Conservation (phyloP, 2,888 invertebrate species). For the Ischnus inquisitorius region DNA sequence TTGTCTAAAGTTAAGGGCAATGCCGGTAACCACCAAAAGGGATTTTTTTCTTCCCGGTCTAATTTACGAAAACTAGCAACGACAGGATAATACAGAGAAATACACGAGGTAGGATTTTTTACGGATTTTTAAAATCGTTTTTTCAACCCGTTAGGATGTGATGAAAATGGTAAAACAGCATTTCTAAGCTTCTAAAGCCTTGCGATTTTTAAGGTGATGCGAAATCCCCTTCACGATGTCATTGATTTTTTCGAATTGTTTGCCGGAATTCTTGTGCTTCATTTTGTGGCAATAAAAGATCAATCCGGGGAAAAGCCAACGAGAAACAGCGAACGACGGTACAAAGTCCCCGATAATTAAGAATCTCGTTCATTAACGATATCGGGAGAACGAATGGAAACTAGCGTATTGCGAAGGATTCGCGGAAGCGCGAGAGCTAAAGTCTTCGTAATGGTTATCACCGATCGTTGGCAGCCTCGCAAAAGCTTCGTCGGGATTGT, state of each 20-base stretch:
- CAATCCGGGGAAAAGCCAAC: not conserved
- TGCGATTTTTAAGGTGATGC: no score
- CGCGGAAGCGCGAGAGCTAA: constrained; percentile 33
- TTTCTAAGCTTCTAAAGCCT: no score
- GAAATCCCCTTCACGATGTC: no score
- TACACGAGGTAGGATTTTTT: no score
- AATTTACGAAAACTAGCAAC: no score
- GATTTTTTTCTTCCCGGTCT: no score
- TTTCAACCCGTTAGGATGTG: no score
- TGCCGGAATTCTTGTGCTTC: not conserved
- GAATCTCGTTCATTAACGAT: constrained; percentile 19
- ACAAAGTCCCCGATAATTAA: constrained; percentile 14
- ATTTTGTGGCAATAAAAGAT: not conserved
- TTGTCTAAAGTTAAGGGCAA: no score
- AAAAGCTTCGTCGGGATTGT: constrained; percentile 35
- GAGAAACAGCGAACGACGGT: not conserved
- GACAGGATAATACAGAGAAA: no score
- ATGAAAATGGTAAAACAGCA: no score
- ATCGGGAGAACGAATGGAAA: not conserved
- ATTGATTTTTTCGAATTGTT: not conserved
- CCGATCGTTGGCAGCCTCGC: constrained; percentile 3
- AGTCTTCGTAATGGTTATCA: constrained; percentile 36
- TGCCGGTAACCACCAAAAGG: no score
- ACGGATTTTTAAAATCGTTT: no score
- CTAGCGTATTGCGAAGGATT: constrained; percentile 19